These are phyloP conservation scores for Lamellibrachia columna DNA, from an alignment of 2,888 invertebrate genomes.

Conservation along the genomic window DNA sequence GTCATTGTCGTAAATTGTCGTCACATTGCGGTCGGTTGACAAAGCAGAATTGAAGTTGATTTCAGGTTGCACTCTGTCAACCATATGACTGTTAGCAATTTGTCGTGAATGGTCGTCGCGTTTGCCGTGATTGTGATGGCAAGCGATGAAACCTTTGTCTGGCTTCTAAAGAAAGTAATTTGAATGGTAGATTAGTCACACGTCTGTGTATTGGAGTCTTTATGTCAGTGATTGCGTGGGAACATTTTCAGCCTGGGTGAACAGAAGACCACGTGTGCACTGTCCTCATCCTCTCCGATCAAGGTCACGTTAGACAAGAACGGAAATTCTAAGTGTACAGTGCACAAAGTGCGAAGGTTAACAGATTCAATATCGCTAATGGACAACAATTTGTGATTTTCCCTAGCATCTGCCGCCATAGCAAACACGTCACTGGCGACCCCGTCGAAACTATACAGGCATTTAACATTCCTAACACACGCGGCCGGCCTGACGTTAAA, in stretches of 20 bases:
- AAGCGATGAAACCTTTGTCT: not conserved
- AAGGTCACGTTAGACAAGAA: too few species aligned
- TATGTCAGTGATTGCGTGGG: not conserved
- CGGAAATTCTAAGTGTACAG: not conserved
- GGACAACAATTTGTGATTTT: not conserved
- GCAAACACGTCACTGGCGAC: not conserved
- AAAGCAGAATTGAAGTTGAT: not conserved
- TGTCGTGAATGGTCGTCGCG: not conserved
- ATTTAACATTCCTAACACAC: not conserved
- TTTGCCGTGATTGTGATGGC: not conserved
- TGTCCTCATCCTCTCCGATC: too few species aligned
- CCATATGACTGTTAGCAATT: too few species aligned
- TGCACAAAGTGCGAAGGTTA: not conserved
- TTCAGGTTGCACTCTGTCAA: too few species aligned
- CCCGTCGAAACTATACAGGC: not conserved
- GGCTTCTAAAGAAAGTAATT: not conserved
- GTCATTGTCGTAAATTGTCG: constrained; percentile 6
- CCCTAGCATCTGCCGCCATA: not conserved
- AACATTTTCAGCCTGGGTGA: not conserved
- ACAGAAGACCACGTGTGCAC: not conserved
- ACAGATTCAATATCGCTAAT: not conserved
- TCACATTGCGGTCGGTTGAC: not conserved
- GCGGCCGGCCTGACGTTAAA: not conserved
- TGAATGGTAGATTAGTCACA: not conserved
- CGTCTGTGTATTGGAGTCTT: not conserved